Evolutionary conservation across 2,113 vertebrate genomes (phyloP).

Genomic region (Prolemur simus): DNA sequence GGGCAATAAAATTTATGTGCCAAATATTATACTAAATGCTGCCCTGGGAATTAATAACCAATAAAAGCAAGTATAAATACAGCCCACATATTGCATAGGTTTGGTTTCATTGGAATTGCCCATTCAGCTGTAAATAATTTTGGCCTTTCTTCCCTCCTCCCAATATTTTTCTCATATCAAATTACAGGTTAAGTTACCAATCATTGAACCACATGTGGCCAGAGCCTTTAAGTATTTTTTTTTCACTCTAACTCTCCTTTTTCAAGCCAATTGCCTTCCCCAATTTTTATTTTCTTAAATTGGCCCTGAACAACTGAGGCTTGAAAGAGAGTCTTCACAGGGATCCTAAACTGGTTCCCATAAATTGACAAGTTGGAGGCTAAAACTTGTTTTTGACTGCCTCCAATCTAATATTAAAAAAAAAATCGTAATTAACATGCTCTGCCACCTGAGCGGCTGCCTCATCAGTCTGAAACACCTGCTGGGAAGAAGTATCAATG

Average conservation of each 20-base stretch:
- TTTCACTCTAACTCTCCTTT: neutral
- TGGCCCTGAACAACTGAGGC: neutral
- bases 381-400: neutral
- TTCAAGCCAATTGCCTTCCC: neutral
- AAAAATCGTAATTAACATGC: neutral
- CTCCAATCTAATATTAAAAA: neutral
- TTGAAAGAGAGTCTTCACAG: neutral
- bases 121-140: neutral
- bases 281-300: constrained; percentile 11
- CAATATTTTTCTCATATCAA: neutral
- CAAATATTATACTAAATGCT: neutral
- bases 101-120: neutral
- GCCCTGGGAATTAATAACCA: neutral
- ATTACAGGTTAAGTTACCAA: neutral
- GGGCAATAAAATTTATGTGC: neutral
- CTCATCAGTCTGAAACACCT: neutral
- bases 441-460: neutral
- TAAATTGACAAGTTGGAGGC: neutral
- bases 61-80: neutral
- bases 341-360: neutral
- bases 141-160: neutral
- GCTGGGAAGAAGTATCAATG: neutral
- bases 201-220: neutral
- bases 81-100: neutral
- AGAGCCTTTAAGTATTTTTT: neutral